These are phyloP conservation scores for Rattus rattus DNA, from an alignment of 2,113 vertebrate species.

Conservation along the genomic window DNA sequence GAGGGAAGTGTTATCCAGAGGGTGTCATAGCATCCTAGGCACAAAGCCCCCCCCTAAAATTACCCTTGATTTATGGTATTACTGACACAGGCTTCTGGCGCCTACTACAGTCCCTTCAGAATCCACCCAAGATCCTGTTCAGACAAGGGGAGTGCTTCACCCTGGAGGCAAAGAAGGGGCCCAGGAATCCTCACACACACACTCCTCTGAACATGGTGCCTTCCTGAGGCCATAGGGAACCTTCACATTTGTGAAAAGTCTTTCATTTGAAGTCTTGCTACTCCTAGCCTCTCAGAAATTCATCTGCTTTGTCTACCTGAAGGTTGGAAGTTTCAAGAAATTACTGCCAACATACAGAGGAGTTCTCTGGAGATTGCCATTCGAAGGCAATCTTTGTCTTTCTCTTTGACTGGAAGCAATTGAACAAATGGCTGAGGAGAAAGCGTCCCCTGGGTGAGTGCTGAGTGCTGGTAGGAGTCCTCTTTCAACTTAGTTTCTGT, in stretches of 20 bases:
- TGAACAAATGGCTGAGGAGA: constrained; percentile 44
- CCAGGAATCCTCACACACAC: neutral
- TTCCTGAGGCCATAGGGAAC: neutral
- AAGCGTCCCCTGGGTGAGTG: constrained; percentile 14
- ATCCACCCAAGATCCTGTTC: constrained; percentile 60
- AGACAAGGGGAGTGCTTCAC: neutral
- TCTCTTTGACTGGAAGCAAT: neutral
- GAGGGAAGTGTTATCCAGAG: constrained; percentile 56
- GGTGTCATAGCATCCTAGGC: constrained; percentile 25
- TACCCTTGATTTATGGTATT: constrained; percentile 34
- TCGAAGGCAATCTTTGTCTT: neutral
- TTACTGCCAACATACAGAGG: no score
- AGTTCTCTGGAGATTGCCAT: neutral
- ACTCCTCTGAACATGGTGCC: neutral
- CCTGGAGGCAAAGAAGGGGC: neutral
- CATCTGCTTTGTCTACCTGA: no score
- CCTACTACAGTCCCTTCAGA: neutral
- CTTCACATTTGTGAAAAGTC: neutral
- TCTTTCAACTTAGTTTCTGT: constrained; percentile 58
- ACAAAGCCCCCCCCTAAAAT: constrained; percentile 70
- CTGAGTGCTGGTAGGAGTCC: neutral
- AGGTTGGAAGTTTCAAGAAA: neutral
- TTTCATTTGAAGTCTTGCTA: neutral
- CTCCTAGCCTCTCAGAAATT: neutral
- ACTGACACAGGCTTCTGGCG: neutral